A percentile compares a stretch with the other conserved stretches of the same genome.
Evolutionary conservation across 2,888 invertebrate genomes (phyloP).

Genomic region (Drosophila sordidapex): DNA sequence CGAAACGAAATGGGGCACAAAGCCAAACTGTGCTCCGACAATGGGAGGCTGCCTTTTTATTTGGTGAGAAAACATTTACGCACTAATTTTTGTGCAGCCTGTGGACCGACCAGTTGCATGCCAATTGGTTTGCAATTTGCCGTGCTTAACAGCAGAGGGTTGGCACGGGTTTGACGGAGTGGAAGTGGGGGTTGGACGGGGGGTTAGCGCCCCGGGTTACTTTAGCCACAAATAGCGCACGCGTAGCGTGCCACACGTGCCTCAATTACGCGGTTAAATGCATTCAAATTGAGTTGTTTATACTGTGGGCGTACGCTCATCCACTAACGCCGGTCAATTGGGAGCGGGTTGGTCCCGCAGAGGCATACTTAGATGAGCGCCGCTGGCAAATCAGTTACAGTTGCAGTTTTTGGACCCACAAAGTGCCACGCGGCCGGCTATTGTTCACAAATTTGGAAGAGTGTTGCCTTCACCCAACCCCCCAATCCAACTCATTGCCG

Average conservation of each 20-base stretch:
- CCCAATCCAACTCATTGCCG: not conserved
- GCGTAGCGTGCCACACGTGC: conserved; percentile 82
- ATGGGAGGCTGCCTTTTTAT: conserved; percentile 68
- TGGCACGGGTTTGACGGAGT: not conserved
- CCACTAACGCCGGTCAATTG: conserved; percentile 38
- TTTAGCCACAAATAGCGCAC: conserved; percentile 80
- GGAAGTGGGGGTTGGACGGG: not conserved
- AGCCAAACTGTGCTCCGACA: conserved; percentile 40
- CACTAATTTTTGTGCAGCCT: conserved; percentile 75
- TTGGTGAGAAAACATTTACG: conserved; percentile 84
- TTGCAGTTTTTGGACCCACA: conserved; percentile 58
- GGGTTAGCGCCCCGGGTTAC: conserved; percentile 45
- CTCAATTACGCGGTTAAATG: conserved; percentile 85
- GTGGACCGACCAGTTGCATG: conserved; percentile 77
- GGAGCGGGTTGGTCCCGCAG: conserved; percentile 36
- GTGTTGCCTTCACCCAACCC: conserved; percentile 43
- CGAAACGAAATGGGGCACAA: conserved; percentile 79
- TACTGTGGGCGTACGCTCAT: conserved; percentile 72
- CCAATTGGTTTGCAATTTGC: conserved; percentile 80
- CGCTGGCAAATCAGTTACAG: conserved; percentile 72
- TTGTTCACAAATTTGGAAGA: conserved; percentile 76
- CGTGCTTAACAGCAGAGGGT: conserved; percentile 54
- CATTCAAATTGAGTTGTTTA: conserved; percentile 85
- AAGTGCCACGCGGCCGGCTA: conserved; percentile 62
- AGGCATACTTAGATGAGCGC: conserved; percentile 50